Evolutionary conservation across 2,797 vertebrate genomes (phyloP), one percentile per base, ranked within the genome.

Genomic region (Galago senegalensis): DNA sequence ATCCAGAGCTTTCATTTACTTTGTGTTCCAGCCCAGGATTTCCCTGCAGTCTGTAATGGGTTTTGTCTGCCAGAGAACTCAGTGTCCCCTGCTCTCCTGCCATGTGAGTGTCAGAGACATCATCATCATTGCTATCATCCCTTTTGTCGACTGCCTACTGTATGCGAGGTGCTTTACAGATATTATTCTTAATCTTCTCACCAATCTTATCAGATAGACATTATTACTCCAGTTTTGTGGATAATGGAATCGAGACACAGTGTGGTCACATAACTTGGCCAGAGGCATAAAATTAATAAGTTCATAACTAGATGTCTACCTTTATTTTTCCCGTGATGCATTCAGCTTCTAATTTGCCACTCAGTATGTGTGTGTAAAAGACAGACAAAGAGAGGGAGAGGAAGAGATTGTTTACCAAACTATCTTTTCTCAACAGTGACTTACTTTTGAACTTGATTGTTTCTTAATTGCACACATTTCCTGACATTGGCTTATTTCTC

Each of bases 1-100:
- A 97, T 92, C 93, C 63, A 87, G 65, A 89, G 80, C 72, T 95
- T 75, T 89, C 49, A 16, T 3, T 94, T 75, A 69, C 84, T 89
- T 96, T 76, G 14, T 20, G 14, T 70, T 40, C 73, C 34, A 88
- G 60, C 43, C n/a, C 49, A 61, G 94, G 90, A 37, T 81, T 97
- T 92, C 92, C 92, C 93, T 37, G n/a, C 13, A 81, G 86, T 79
- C 92, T 73, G 29, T 21, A 0, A 79, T 76, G n/a, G 43, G 46
- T 75, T 76, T 83, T 60, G 34, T 83, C 91, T 86, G 77, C 89
- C 85, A 88, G 92, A 34, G 87, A 91, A 89, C 40, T 20, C 0
- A 1, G 31, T 49, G 37, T 92, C 10, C 72, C 11, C 37, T 75
- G 31, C 21, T 5, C 43, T 72, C 40, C 67, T 89, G 20, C 11